Percentiles rank a stretch among this genome's conserved stretches.
Conservation (phyloP, 1,140 invertebrate genomes). For the Fragariocoptes setiger region DNA sequence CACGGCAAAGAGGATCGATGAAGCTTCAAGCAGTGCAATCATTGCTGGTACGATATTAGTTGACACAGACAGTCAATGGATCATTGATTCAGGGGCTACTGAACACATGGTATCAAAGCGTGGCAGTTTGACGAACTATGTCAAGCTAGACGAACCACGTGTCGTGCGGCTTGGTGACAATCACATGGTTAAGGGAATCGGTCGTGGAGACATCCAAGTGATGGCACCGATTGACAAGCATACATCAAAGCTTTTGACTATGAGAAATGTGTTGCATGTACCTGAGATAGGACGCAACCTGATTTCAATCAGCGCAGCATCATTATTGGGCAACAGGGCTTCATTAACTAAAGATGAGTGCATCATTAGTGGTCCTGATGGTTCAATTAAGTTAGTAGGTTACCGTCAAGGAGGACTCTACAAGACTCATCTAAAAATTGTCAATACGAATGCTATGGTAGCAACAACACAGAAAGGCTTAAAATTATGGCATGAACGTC, state of each 20-base stretch:
- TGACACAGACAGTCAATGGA: not conserved
- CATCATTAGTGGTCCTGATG: no score
- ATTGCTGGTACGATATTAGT: not conserved
- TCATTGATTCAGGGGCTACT: not conserved
- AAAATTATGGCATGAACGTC: not conserved
- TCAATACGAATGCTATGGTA: not conserved
- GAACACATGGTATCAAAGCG: not conserved
- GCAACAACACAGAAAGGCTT: not conserved
- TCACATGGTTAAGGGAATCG: not conserved
- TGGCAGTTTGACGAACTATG: not conserved
- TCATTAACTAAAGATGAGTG: no score
- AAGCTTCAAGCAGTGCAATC: not conserved
- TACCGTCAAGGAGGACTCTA: no score
- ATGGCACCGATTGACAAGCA: no score
- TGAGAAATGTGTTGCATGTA: no score
- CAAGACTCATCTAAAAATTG: not conserved
- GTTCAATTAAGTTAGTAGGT: no score
- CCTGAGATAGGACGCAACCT: not conserved
- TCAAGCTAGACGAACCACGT: not conserved
- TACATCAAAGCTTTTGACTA: no score
- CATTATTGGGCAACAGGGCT: not conserved
- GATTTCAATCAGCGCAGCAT: not conserved
- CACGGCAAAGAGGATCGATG: not conserved
- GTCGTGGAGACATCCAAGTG: not conserved
- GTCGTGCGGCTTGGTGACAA: not conserved